phyloP scores from a whole-genome alignment of 2,797 vertebrate species.

The Sus cebifrons region DNA sequence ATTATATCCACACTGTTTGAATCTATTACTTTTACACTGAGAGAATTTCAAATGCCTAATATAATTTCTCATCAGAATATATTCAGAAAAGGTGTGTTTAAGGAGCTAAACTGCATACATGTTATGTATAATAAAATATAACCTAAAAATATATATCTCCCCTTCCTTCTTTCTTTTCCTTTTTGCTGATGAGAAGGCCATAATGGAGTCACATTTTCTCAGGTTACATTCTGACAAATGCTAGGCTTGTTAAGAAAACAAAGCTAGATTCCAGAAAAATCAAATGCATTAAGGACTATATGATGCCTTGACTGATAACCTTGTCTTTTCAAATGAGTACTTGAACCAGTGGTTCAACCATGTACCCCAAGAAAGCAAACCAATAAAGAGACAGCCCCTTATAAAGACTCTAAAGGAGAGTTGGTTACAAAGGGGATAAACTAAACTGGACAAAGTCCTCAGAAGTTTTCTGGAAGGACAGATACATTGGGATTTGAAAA shows the following conservation, averaged over 20 bases:
- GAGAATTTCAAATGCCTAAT: constrained; percentile 61
- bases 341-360: neutral
- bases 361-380: neutral
- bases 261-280: neutral
- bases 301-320: neutral
- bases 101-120: neutral
- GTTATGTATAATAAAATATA: neutral
- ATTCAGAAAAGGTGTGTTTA: neutral
- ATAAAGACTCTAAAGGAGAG: accelerated
- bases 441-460: neutral
- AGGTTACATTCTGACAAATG: neutral
- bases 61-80: neutral
- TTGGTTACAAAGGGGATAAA: neutral
- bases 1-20: constrained; percentile 34
- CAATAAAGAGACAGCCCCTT: neutral
- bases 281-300: neutral
- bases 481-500: neutral
- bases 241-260: neutral
- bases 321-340: neutral
- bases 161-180: neutral
- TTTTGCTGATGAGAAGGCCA: neutral
- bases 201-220: neutral
- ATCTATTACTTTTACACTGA: constrained; percentile 6
- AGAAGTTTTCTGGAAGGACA: neutral
- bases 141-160: neutral